phyloP scores from a whole-genome alignment of 2,113 vertebrate species.

The Triplophysa rosa region DNA sequence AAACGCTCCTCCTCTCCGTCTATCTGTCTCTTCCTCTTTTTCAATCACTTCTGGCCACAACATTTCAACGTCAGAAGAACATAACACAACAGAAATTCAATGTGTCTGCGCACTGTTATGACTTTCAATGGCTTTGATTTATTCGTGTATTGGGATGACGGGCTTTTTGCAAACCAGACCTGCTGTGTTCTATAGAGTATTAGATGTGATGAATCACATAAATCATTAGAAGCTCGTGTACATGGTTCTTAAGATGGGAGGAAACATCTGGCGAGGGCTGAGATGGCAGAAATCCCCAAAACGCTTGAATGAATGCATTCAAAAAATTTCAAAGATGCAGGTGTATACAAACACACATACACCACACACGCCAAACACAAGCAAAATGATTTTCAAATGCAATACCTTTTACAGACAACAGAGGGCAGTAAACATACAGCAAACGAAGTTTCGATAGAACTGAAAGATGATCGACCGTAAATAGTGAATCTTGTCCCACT shows the following conservation, averaged over 20 bases:
- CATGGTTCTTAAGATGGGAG: background rate
- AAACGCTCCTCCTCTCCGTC: conserved; percentile 65
- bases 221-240: conserved; percentile 1
- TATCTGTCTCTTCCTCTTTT: conserved; percentile 69
- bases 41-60: conserved; percentile 18
- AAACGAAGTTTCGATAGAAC: too few species aligned
- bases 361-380: background rate
- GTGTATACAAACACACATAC: conserved; percentile 1
- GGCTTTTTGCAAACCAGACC: background rate
- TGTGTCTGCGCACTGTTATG: background rate
- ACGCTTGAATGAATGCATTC: background rate
- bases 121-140: background rate
- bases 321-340: background rate
- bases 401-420: background rate
- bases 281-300: background rate
- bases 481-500: too few species aligned
- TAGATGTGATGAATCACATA: background rate
- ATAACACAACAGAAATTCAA: background rate
- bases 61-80: background rate
- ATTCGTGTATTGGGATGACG: too few species aligned
- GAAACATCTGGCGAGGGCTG: background rate
- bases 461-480: too few species aligned
- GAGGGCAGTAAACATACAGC: background rate
- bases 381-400: background rate
- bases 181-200: background rate